Conservation (phyloP, 2,888 invertebrate species). For the Leucoma salicis region DNA sequence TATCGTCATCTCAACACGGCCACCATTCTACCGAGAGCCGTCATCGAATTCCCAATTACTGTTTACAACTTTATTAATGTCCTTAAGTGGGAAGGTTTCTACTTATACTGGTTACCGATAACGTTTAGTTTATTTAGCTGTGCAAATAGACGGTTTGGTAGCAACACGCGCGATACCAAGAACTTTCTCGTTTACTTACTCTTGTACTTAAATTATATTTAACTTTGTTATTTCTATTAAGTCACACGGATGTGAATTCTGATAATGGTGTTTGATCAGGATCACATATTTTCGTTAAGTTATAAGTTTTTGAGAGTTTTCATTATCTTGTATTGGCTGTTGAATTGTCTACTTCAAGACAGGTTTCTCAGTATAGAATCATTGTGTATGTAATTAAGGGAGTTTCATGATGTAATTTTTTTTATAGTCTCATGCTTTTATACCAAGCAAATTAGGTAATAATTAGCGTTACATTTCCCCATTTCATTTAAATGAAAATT, state of each 20-base stretch:
- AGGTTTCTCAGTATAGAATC: too few species aligned
- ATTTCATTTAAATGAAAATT: too few species aligned
- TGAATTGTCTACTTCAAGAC: too few species aligned
- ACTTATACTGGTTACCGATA: conserved; percentile 53
- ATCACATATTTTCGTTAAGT: conserved; percentile 21
- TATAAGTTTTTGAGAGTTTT: conserved; percentile 11
- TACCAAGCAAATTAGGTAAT: too few species aligned
- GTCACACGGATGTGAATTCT: conserved; percentile 44
- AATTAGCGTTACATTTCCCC: too few species aligned
- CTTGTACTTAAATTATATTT: conserved; percentile 58
- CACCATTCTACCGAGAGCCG: conserved; percentile 48
- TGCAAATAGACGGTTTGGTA: conserved; percentile 71
- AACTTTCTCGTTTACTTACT: conserved; percentile 67
- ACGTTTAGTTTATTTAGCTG: conserved; percentile 76
- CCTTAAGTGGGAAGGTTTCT: conserved; percentile 25
- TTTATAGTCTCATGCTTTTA: too few species aligned
- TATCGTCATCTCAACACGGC: conserved; percentile 61
- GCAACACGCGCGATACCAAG: conserved; percentile 65
- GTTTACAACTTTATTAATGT: conserved; percentile 32
- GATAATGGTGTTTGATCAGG: conserved; percentile 42
- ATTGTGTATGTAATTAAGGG: too few species aligned
- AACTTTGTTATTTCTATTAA: conserved; percentile 56
- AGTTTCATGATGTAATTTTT: too few species aligned
- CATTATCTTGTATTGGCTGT: not conserved
- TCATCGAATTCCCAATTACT: conserved; percentile 35